Evolutionary conservation across 2,888 invertebrate genomes (phyloP).

Genomic region (Synergus umbraculus): DNA sequence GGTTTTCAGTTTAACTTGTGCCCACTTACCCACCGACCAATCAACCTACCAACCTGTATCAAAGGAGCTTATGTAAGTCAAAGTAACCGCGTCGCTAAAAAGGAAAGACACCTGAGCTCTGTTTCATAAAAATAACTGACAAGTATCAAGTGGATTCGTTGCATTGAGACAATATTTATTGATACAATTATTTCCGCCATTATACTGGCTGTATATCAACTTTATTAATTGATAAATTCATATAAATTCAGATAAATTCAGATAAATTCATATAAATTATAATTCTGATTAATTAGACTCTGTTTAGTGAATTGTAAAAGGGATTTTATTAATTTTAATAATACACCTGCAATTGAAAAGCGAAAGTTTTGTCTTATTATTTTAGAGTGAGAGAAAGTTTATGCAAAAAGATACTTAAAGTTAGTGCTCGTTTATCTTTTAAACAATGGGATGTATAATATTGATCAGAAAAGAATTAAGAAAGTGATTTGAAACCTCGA

Average conservation of each 20-base stretch:
- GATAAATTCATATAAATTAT: background rate
- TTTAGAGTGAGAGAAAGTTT: conserved; percentile 19
- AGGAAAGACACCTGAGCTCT: conserved; percentile 27
- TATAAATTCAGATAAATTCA: background rate
- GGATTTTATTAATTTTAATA: background rate
- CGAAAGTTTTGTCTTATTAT: conserved; percentile 9
- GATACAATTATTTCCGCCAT: conserved; percentile 12
- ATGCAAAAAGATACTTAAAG: background rate
- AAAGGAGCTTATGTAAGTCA: conserved; percentile 63
- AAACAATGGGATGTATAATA: background rate
- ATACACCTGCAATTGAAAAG: background rate
- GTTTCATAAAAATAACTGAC: conserved; percentile 33
- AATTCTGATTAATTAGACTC: background rate
- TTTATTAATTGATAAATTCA: background rate
- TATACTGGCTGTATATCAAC: background rate
- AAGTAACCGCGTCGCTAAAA: conserved; percentile 45
- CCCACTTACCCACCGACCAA: conserved; percentile 44
- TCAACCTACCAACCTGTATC: conserved; percentile 52
- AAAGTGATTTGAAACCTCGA: background rate
- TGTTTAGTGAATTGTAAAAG: background rate
- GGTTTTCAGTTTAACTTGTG: conserved; percentile 55
- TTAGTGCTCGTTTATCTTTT: background rate
- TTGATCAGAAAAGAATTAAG: background rate
- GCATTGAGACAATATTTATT: conserved; percentile 8
- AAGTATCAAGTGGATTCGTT: conserved; percentile 39